Evolutionary conservation across 1,140 invertebrate genomes (phyloP), one percentile per base, ranked within the genome.

Genomic region (Hyphantria cunea): DNA sequence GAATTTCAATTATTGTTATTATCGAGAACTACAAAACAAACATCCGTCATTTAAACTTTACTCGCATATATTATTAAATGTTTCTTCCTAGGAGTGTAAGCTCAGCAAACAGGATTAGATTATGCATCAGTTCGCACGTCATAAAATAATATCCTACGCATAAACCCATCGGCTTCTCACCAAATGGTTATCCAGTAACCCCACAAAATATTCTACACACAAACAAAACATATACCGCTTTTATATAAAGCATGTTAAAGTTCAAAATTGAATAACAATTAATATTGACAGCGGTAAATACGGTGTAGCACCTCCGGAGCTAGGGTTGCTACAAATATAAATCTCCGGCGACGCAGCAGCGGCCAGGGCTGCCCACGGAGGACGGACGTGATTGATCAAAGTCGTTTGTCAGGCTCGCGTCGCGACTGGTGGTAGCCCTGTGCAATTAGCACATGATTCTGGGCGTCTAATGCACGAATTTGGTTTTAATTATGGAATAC

Each of bases 371-470:
- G 70, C 53, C 74, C 73, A 61, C 64, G 62, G 64, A 76, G 73
- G 70, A 75, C 76, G 70, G 66, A 64, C 71, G 78, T 86, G 83
- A 86, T 86, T 86, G 83, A 86, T 86, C 81, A 84, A 84, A 86
- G 83, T 86, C 81, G 81, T 86, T 86, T 84, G 83, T 86, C 83
- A 86, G 70, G 76, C 81, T 86, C 81, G 80, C 79, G 80, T 78
- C 70, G 73, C 76, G 72, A 64, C 74, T 64, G 72, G 55, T 68
- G 68, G 54, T 72, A 79, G 77, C 80, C 77, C 80, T 82, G 78
- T 61, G 83, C 78, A 78, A 85, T 86, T 82, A 82, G 76, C 81
- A 86, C 83, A 74, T 78, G 78, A 84, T 81, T 84, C 80, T 82
- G 69, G 61, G 61, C 76, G 74, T 81, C 81, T 86, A 86, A 86